Percentiles rank a stretch among this genome's conserved stretches.
Conservation (phyloP, 2,113 vertebrate species). For the Pachyramphus minor region DNA sequence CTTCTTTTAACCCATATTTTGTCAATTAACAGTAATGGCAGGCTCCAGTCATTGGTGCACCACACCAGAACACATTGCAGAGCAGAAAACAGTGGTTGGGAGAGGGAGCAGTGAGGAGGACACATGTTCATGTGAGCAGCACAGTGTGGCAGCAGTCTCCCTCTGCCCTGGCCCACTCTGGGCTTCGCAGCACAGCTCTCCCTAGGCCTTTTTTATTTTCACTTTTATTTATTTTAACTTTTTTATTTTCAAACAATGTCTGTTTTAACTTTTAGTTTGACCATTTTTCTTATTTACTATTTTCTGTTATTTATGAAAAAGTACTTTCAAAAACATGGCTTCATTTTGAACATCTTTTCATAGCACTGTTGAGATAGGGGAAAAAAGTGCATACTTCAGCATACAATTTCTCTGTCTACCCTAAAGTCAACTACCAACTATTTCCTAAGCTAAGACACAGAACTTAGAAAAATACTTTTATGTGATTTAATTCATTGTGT, state of each 20-base stretch:
- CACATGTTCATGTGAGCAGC: fast-evolving
- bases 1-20: not conserved
- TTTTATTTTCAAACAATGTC: not conserved
- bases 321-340: not conserved
- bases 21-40: not conserved
- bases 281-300: not conserved
- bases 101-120: not conserved
- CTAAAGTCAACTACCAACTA: not conserved
- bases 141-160: no score
- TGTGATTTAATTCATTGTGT: not conserved
- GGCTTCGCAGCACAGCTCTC: not conserved
- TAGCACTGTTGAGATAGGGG: not conserved
- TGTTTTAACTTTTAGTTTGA: not conserved
- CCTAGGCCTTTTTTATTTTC: not conserved
- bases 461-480: not conserved
- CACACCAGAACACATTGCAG: fast-evolving
- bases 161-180: no score
- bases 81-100: not conserved
- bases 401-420: not conserved
- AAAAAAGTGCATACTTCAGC: not conserved
- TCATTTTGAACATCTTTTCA: not conserved
- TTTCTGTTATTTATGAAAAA: not conserved
- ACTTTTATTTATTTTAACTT: not conserved
- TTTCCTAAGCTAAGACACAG: not conserved
- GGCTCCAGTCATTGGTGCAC: not conserved